phyloP scores from a whole-genome alignment of 2,797 vertebrate species.

The Meriones psammophilus region DNA sequence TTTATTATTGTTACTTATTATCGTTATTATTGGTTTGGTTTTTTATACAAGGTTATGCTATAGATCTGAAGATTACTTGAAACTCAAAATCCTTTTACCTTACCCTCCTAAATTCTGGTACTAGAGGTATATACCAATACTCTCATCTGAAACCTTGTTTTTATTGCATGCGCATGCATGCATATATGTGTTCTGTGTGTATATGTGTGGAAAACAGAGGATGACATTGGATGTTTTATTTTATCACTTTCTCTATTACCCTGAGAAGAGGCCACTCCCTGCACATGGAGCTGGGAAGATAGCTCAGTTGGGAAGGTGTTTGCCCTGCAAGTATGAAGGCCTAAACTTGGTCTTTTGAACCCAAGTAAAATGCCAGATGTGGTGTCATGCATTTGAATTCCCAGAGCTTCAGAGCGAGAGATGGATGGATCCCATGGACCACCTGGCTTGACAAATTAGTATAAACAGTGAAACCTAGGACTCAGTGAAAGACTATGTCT shows the following conservation, averaged over 20 bases:
- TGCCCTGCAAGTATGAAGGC: not conserved
- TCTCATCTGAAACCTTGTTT: not conserved
- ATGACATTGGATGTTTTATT: not conserved
- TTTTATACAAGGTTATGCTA: not conserved
- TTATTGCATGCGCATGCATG: not conserved
- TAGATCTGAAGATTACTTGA: no score
- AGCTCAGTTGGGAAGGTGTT: not conserved
- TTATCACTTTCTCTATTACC: not conserved
- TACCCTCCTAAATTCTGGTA: not conserved
- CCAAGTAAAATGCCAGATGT: not conserved
- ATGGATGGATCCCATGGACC: not conserved
- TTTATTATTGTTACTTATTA: not conserved
- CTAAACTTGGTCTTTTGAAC: not conserved
- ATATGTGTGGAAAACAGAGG: not conserved
- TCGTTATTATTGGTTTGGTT: not conserved
- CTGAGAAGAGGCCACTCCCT: no score
- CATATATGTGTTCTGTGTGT: not conserved
- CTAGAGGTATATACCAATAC: no score
- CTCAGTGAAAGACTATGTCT: not conserved
- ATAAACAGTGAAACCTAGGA: not conserved
- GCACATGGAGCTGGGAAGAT: not conserved
- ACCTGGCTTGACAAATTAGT: not conserved
- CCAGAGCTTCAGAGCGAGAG: not conserved
- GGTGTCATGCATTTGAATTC: not conserved
- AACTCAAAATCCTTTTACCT: not conserved